These are phyloP conservation scores for Pitta sordida DNA, from an alignment of 2,113 vertebrate species.

Conservation along the genomic window DNA sequence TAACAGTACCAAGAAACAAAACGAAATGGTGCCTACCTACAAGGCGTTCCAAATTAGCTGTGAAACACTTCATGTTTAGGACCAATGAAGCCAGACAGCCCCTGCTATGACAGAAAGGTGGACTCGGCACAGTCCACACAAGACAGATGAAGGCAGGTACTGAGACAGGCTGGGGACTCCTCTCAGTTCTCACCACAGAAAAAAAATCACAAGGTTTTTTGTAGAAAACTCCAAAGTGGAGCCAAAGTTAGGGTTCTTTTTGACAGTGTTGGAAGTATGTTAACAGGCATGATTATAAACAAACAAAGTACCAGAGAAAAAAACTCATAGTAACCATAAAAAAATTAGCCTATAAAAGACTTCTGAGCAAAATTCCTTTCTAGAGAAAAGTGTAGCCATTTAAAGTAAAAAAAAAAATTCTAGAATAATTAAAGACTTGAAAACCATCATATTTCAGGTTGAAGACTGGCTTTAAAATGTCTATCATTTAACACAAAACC, in stretches of 20 bases:
- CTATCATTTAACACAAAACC: neutral
- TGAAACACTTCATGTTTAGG: neutral
- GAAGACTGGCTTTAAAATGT: neutral
- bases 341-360: neutral
- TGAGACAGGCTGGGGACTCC: neutral
- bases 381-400: neutral
- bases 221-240: neutral
- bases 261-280: neutral
- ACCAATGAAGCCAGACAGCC: neutral
- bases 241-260: neutral
- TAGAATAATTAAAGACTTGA: neutral
- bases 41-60: neutral
- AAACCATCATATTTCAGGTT: neutral
- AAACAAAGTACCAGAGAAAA: neutral
- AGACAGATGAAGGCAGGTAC: neutral
- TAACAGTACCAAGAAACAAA: neutral
- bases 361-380: neutral
- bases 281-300: neutral
- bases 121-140: neutral
- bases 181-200: neutral
- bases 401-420: neutral
- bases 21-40: rapidly evolving
- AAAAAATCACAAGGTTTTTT: neutral
- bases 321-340: neutral
- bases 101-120: neutral